phyloP scores from a whole-genome alignment of 2,888 invertebrate species.

The Cheilosia impressa region DNA sequence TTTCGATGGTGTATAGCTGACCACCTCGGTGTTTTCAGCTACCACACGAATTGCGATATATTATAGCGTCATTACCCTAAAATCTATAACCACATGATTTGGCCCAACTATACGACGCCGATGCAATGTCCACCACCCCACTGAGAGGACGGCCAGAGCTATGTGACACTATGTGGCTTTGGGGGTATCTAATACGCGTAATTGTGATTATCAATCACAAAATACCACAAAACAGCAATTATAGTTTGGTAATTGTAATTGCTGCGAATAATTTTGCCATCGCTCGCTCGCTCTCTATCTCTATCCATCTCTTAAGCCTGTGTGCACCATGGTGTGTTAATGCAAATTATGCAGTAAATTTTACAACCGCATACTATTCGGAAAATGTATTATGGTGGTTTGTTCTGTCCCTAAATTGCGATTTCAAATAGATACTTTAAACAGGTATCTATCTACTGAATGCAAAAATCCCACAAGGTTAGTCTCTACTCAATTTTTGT shows the following conservation, averaged over 20 bases:
- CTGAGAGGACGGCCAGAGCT: slow-evolving; percentile 1
- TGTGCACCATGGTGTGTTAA: slow-evolving; percentile 58
- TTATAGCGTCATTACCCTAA: slow-evolving; percentile 52
- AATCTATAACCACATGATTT: slow-evolving; percentile 69
- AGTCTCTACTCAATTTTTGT: too few species aligned
- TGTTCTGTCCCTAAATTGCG: slow-evolving; percentile 52
- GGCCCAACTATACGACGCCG: background rate
- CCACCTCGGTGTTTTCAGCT: slow-evolving; percentile 35
- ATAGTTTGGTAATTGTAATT: slow-evolving; percentile 75
- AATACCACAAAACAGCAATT: slow-evolving; percentile 75
- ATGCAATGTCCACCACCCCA: background rate
- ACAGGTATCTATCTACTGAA: background rate
- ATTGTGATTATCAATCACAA: slow-evolving; percentile 75
- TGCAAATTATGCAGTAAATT: slow-evolving; percentile 75
- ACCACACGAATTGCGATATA: slow-evolving; percentile 62
- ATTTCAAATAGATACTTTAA: slow-evolving; percentile 14
- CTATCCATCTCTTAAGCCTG: background rate
- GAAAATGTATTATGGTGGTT: slow-evolving; percentile 44
- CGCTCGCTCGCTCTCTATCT: slow-evolving; percentile 9
- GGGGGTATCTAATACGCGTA: slow-evolving; percentile 70
- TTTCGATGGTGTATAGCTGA: slow-evolving; percentile 1
- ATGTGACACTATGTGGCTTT: slow-evolving; percentile 72
- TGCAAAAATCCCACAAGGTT: too few species aligned
- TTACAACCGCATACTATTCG: slow-evolving; percentile 69
- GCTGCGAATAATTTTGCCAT: slow-evolving; percentile 70